Conservation (phyloP, 2,888 invertebrate genomes). For the Drosophila nigricruria region DNA sequence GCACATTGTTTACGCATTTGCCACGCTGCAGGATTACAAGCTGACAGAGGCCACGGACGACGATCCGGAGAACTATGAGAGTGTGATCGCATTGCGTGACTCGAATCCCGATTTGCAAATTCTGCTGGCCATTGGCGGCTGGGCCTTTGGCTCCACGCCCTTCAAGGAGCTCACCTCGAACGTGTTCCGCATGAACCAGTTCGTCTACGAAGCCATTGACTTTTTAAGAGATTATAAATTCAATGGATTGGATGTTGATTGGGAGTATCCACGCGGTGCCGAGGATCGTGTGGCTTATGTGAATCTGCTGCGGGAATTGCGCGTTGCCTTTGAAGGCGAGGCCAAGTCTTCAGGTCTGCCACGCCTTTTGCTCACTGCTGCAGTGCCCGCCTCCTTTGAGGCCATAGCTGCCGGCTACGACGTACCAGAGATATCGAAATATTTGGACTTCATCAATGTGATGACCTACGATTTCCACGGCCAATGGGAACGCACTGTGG, state of each 20-base stretch:
- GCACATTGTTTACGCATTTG: conserved; percentile 97
- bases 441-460: conserved; percentile 96
- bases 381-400: conserved; percentile 96
- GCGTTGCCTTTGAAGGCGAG: conserved; percentile 96
- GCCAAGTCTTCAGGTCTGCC: conserved; percentile 95
- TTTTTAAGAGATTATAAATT: conserved; percentile 96
- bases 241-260: conserved; percentile 96
- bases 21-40: conserved; percentile 94
- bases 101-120: conserved; percentile 95
- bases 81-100: conserved; percentile 93
- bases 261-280: conserved; percentile 96
- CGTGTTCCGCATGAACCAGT: conserved; percentile 97
- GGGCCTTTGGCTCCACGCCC: conserved; percentile 98
- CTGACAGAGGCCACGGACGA: conserved; percentile 92
- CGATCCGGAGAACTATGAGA: conserved; percentile 94
- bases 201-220: conserved; percentile 97
- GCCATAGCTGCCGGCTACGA: conserved; percentile 97
- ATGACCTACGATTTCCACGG: conserved; percentile 99
- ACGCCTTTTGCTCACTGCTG: conserved; percentile 92
- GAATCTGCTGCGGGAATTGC: conserved; percentile 92
- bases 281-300: conserved; percentile 95
- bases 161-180: conserved; percentile 96
- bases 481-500: conserved; percentile 96
- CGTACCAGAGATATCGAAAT: conserved; percentile 96
- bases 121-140: conserved; percentile 95